Evolutionary conservation across 1,140 invertebrate genomes (phyloP).

Genomic region (Brachionus koreanus): DNA sequence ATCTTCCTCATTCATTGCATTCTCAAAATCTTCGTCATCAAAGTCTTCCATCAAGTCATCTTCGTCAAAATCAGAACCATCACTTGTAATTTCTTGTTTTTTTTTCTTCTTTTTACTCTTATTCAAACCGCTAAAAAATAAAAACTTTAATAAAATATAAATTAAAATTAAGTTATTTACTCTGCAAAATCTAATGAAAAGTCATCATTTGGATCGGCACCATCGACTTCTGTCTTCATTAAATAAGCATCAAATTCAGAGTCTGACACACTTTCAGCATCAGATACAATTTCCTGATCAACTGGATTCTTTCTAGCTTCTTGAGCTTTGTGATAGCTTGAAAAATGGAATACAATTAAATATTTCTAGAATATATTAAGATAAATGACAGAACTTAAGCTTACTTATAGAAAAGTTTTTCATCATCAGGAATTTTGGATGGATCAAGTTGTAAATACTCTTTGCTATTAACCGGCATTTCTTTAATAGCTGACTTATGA

Average conservation of each 20-base stretch:
- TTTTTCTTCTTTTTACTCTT: slow-evolving; percentile 40
- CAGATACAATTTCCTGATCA: slow-evolving; percentile 45
- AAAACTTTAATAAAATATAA: background rate
- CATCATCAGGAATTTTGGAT: slow-evolving; percentile 72
- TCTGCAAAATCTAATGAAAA: slow-evolving; percentile 49
- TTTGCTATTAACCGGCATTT: slow-evolving; percentile 66
- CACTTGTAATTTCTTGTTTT: background rate
- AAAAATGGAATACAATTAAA: background rate
- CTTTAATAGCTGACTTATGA: slow-evolving; percentile 59
- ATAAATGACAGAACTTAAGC: slow-evolving; percentile 60
- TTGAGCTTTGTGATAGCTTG: slow-evolving; percentile 56
- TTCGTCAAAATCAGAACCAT: slow-evolving; percentile 30
- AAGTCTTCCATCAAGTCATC: slow-evolving; percentile 33
- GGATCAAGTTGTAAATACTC: slow-evolving; percentile 69
- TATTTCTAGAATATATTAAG: background rate
- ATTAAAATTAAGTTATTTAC: slow-evolving; percentile 46
- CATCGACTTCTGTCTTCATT: slow-evolving; percentile 49
- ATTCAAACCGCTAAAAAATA: slow-evolving; percentile 8
- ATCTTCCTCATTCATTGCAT: slow-evolving; percentile 32
- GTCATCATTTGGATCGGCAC: slow-evolving; percentile 49
- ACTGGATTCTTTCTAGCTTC: slow-evolving; percentile 48
- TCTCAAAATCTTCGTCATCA: slow-evolving; percentile 29
- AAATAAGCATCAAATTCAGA: slow-evolving; percentile 71
- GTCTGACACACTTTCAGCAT: slow-evolving; percentile 70
- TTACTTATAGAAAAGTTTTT: slow-evolving; percentile 69